Conservation (phyloP, 1,140 invertebrate genomes). For the Cecropterus lyciades region DNA sequence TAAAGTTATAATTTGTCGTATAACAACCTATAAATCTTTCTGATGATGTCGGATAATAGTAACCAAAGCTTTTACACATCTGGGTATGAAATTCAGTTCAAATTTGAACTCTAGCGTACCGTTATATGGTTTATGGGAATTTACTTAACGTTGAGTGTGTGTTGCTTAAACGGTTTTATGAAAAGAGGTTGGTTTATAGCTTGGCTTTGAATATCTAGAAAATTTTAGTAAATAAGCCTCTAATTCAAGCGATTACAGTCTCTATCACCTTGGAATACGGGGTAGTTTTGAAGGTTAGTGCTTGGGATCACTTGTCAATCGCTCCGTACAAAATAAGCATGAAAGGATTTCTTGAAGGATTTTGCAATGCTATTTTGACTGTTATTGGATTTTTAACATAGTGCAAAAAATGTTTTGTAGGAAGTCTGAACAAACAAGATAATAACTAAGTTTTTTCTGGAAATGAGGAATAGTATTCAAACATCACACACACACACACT, state of each 20-base stretch:
- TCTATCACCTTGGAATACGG: neutral
- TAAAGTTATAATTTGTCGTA: slow-evolving; percentile 38
- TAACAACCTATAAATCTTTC: slow-evolving; percentile 54
- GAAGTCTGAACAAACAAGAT: no score
- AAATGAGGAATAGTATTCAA: no score
- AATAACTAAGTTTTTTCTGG: no score
- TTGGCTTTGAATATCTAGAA: slow-evolving; percentile 50
- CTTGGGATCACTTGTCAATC: slow-evolving; percentile 25
- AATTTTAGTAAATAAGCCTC: slow-evolving; percentile 32
- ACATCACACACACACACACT: no score
- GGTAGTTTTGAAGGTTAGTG: neutral
- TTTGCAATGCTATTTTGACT: neutral
- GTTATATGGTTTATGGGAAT: neutral
- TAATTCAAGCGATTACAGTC: neutral
- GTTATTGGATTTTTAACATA: neutral
- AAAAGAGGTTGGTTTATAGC: slow-evolving; percentile 46
- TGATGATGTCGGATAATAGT: slow-evolving; percentile 43
- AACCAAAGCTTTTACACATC: neutral
- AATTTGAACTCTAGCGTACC: slow-evolving; percentile 18
- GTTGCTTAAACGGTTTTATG: slow-evolving; percentile 51
- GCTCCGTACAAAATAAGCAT: slow-evolving; percentile 10
- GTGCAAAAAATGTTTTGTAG: no score
- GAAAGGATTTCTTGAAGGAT: slow-evolving; percentile 8
- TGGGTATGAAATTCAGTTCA: neutral
- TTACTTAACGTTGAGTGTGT: slow-evolving; percentile 11